These are phyloP conservation scores for Ctena decussata DNA, from an alignment of 2,888 invertebrate genomes.

Conservation along the genomic window DNA sequence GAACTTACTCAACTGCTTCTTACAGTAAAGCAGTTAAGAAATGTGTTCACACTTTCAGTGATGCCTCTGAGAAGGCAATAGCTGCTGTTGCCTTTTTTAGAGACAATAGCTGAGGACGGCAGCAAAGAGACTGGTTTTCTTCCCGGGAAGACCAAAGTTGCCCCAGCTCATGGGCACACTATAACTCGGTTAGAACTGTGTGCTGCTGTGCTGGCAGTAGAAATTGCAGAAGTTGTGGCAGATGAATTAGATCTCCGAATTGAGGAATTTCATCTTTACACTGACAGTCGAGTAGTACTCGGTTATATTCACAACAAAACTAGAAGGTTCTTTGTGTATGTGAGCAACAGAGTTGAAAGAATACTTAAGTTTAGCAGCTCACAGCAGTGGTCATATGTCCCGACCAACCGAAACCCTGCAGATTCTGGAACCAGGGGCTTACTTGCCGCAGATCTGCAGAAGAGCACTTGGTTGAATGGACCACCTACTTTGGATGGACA, in stretches of 20 bases:
- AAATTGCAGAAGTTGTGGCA: constrained; percentile 34
- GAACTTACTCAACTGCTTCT: constrained; percentile 39
- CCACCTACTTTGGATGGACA: not conserved
- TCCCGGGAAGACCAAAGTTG: constrained; percentile 58
- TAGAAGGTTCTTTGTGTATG: constrained; percentile 46
- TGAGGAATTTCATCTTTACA: constrained; percentile 23
- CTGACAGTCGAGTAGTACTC: constrained; percentile 46
- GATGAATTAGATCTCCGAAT: constrained; percentile 17
- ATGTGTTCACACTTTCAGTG: constrained; percentile 62
- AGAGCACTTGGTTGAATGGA: not conserved
- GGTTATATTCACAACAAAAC: constrained; percentile 47
- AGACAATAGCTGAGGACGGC: not conserved
- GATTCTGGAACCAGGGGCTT: constrained; percentile 35
- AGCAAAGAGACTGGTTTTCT: constrained; percentile 40
- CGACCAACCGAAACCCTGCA: constrained; percentile 41
- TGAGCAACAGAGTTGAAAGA: constrained; percentile 32
- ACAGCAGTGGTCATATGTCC: constrained; percentile 54
- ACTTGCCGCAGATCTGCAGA: not conserved
- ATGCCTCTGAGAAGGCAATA: constrained; percentile 69
- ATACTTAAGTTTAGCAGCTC: constrained; percentile 21
- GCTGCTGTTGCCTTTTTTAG: constrained; percentile 64
- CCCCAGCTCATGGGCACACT: constrained; percentile 44
- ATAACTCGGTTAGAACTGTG: constrained; percentile 54
- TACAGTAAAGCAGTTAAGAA: not conserved
- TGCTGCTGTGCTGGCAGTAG: constrained; percentile 57